Evolutionary conservation across 1,140 invertebrate species (phyloP).

Genomic region (Sinella curviseta): DNA sequence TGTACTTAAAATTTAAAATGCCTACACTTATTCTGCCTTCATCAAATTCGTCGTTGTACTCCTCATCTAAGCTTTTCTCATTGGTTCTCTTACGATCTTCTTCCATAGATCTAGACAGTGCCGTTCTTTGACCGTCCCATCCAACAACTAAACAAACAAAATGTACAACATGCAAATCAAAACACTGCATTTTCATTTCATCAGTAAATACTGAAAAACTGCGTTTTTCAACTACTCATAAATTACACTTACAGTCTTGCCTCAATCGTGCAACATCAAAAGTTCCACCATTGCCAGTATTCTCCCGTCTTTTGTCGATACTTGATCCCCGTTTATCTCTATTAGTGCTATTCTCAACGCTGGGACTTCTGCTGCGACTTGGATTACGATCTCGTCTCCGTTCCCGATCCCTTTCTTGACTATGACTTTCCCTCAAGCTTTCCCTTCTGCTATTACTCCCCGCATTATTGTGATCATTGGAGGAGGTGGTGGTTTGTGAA

Average conservation of each 20-base stretch:
- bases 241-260: not conserved
- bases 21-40: slow-evolving; percentile 31
- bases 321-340: not conserved
- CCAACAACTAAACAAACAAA: slow-evolving; percentile 16
- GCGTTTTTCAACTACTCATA: not conserved
- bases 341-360: not conserved
- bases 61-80: slow-evolving; percentile 30
- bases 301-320: not conserved
- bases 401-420: slow-evolving; percentile 4
- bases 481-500: not conserved
- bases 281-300: not conserved
- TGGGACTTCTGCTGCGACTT: not conserved
- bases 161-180: not conserved
- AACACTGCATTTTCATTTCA: not conserved
- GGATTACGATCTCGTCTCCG: slow-evolving; percentile 4
- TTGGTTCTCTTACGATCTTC: slow-evolving; percentile 13
- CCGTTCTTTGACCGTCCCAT: slow-evolving; percentile 29
- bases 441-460: not conserved
- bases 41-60: slow-evolving; percentile 43
- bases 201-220: not conserved
- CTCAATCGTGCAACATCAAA: not conserved
- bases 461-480: not conserved
- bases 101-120: slow-evolving; percentile 29
- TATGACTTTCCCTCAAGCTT: not conserved
- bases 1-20: slow-evolving; percentile 15